Evolutionary conservation across 2,797 vertebrate species (phyloP), one percentile per base, ranked within the genome.

Genomic region (Sarcophilus harrisii): DNA sequence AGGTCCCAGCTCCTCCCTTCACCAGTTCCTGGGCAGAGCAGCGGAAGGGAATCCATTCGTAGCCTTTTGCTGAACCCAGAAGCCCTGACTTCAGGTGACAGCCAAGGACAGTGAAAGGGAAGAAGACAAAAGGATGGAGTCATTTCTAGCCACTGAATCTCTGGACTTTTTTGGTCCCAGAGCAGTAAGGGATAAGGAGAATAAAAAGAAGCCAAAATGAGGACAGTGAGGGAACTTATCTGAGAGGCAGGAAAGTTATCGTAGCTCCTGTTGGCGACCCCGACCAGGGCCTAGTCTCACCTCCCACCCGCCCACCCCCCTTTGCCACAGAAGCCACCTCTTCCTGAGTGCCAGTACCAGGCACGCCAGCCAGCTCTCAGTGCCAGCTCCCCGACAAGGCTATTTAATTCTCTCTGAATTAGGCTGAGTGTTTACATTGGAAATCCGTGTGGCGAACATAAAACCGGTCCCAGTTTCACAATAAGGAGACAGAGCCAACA

Each of bases 401-500:
- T 12, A 0, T 27, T n/a, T 13, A 59, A 12, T 59, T 92, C 58
- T 58, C 29, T 90, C n/a, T 14, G 89, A 90, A 57, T 92, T 16
- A 21, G 96, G 90, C 90, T 92, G 55, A 52, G 66, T 8, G 58
- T 94, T 91, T 45, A 52, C 92, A 21, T 90, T 93, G 93, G 91
- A 95, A 95, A 92, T 60, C 30, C 30, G 4, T n/a, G 95, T 28
- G 94, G 58, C 5, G 0, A 73, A 62, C 91, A 14, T 66, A 90
- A 90, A 96, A 93, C 90, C 66, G 1, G 29, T 29, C 93, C 94
- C 87, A 49, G 2, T 73, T 93, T 94, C 93, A 93, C 93, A 60
- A 45, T 18, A 3, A 93, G 93, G 96, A 91, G 57, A 49, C 92
- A 3, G n/a, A 96, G 95, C 96, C 94, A 90, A 13, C 62, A 27